These are phyloP conservation scores for Macropus fuliginosus DNA, from an alignment of 2,797 vertebrate genomes.

Conservation along the genomic window DNA sequence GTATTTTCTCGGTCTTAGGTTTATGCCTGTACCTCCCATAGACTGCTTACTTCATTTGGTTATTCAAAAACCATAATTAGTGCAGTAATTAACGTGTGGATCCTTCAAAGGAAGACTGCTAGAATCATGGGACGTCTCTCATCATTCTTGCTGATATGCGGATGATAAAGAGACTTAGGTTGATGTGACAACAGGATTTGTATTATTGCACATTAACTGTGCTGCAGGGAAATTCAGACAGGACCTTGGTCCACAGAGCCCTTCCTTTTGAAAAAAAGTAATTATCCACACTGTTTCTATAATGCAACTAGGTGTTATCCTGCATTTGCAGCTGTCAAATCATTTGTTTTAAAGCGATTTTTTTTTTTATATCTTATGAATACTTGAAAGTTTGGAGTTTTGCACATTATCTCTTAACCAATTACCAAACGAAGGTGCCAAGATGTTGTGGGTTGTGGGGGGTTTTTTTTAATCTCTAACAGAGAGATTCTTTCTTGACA, in stretches of 20 bases:
- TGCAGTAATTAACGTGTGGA: slow-evolving; percentile 88
- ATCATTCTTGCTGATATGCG: slow-evolving; percentile 84
- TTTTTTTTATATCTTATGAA: slow-evolving; percentile 82
- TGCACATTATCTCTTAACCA: slow-evolving; percentile 77
- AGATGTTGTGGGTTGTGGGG: slow-evolving; percentile 37
- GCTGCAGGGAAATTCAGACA: slow-evolving; percentile 84
- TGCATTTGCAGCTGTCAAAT: slow-evolving; percentile 87
- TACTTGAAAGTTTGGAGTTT: slow-evolving; percentile 83
- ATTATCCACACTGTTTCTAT: slow-evolving; percentile 88
- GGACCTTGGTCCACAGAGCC: slow-evolving; percentile 82
- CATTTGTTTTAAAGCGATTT: slow-evolving; percentile 84
- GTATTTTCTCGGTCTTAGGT: slow-evolving; percentile 86
- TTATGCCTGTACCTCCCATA: slow-evolving; percentile 86
- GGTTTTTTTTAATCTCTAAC: slow-evolving; percentile 8
- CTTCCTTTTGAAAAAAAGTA: slow-evolving; percentile 83
- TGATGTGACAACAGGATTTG: slow-evolving; percentile 83
- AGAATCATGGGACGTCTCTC: slow-evolving; percentile 84
- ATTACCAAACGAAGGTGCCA: slow-evolving; percentile 77
- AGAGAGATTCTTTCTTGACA: slow-evolving; percentile 68
- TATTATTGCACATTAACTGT: slow-evolving; percentile 79
- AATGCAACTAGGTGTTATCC: slow-evolving; percentile 87
- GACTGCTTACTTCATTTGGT: slow-evolving; percentile 87
- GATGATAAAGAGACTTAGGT: slow-evolving; percentile 85
- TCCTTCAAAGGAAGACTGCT: slow-evolving; percentile 85
- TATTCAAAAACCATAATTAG: slow-evolving; percentile 92